Evolutionary conservation across 1,140 invertebrate species (phyloP).

Genomic region (Mercenaria mercenaria): DNA sequence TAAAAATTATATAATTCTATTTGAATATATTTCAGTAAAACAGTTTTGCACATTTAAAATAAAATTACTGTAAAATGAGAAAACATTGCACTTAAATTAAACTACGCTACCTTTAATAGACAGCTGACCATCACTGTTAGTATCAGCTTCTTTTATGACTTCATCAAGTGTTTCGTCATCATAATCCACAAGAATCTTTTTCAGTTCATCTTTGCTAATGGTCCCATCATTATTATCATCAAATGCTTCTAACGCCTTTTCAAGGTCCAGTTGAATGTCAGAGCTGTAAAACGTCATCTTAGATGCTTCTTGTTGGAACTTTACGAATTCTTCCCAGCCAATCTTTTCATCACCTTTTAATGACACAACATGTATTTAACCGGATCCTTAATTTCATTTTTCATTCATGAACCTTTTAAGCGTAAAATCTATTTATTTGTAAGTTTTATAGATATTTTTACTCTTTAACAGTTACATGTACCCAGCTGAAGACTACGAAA

Average conservation of each 20-base stretch:
- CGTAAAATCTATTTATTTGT: not conserved
- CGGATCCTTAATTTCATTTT: not conserved
- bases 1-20: too few species aligned
- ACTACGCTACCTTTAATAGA: constrained; percentile 32
- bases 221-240: constrained; percentile 21
- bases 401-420: not conserved
- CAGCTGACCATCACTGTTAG: constrained; percentile 5
- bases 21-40: too few species aligned
- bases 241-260: not conserved
- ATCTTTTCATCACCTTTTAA: not conserved
- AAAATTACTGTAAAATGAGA: too few species aligned
- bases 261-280: not conserved
- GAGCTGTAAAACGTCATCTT: not conserved
- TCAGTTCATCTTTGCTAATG: not conserved
- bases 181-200: not conserved
- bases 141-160: not conserved
- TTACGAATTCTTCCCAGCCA: not conserved
- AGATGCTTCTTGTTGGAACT: not conserved
- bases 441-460: not conserved
- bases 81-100: too few species aligned
- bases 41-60: too few species aligned
- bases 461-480: too few species aligned
- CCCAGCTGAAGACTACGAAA: not conserved
- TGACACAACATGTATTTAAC: not conserved
- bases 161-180: not conserved